These are phyloP conservation scores for Drosophila littoralis DNA, from an alignment of 1,140 invertebrate species.

Conservation along the genomic window DNA sequence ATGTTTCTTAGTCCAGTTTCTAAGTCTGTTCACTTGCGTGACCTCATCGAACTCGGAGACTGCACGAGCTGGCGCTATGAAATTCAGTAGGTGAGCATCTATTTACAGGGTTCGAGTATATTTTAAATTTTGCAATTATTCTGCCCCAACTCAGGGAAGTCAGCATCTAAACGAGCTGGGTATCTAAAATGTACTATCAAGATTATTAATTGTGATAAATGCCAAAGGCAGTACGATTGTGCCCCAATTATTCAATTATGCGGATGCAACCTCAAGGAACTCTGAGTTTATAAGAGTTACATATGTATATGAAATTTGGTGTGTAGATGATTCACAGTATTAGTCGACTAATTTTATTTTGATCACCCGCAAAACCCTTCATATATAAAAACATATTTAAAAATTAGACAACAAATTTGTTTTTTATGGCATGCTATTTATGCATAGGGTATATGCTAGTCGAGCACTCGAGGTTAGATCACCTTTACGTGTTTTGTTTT, in stretches of 20 bases:
- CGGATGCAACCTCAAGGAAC: neutral
- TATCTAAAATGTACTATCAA: neutral
- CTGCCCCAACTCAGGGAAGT: neutral
- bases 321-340: neutral
- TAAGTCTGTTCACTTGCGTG: neutral
- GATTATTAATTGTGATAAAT: too few species aligned
- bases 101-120: neutral
- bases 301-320: neutral
- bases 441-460: conserved; percentile 11
- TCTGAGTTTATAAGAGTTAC: neutral
- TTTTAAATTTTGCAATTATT: neutral
- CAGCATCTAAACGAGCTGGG: too few species aligned
- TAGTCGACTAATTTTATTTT: too few species aligned
- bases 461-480: neutral
- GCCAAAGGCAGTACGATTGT: too few species aligned
- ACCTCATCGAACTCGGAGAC: conserved; percentile 10
- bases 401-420: neutral
- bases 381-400: neutral
- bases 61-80: neutral
- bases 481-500: neutral
- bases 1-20: neutral
- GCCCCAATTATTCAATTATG: too few species aligned
- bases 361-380: too few species aligned
- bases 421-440: neutral
- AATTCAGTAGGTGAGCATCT: neutral